Conservation (phyloP, 2,797 vertebrate species). For the Pipistrellus kuhlii region DNA sequence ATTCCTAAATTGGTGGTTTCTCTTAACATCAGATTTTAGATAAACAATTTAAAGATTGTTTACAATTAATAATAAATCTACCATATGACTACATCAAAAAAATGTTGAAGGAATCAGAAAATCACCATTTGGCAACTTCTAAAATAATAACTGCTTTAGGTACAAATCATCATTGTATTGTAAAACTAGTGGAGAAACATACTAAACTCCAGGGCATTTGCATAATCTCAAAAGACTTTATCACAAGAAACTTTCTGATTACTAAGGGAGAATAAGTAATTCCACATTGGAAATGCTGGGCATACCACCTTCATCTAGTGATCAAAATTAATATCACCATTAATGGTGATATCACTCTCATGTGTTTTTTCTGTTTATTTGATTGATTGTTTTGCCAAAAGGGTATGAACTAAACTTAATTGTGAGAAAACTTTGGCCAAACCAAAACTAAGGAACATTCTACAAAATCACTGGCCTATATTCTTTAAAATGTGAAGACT, state of each 20-base stretch:
- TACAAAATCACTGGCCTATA: background rate
- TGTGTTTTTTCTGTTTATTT: background rate
- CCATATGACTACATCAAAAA: background rate
- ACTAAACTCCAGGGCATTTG: background rate
- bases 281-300: background rate
- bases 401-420: background rate
- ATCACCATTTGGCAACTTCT: background rate
- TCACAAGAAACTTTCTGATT: background rate
- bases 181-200: slow-evolving; percentile 32
- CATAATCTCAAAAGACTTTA: background rate
- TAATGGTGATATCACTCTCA: background rate
- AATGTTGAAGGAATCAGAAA: slow-evolving; percentile 18
- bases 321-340: background rate
- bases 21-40: slow-evolving; percentile 52
- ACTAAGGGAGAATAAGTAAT: background rate
- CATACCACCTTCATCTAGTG: background rate
- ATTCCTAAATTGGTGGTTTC: slow-evolving; percentile 56
- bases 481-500: background rate
- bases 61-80: background rate
- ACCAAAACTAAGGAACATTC: background rate
- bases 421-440: background rate
- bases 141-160: background rate
- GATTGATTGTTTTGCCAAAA: background rate
- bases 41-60: slow-evolving; percentile 3
- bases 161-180: background rate